Evolutionary conservation across 1,140 invertebrate genomes (phyloP).

Genomic region (Microplitis demolitor): DNA sequence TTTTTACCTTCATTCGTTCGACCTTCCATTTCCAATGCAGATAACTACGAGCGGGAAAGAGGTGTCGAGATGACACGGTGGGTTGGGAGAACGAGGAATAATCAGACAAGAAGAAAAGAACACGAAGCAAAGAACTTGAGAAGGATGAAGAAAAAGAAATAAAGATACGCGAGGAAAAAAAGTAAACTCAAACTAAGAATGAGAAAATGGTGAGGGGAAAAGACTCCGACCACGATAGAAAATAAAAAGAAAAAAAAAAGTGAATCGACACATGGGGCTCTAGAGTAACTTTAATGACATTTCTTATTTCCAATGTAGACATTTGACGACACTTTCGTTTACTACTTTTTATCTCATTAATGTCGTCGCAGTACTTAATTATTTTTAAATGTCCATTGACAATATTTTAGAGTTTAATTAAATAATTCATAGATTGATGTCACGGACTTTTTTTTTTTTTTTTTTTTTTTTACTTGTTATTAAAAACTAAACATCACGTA

Average conservation of each 20-base stretch:
- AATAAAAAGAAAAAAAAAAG: neutral
- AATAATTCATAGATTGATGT: neutral
- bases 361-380: neutral
- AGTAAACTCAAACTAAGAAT: too few relatives aligned
- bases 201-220: neutral
- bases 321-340: neutral
- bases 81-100: slow-evolving; percentile 13
- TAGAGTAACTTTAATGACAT: slow-evolving; percentile 23
- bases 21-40: slow-evolving; percentile 29
- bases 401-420: too few relatives aligned
- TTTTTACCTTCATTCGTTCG: slow-evolving; percentile 17
- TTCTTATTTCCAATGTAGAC: slow-evolving; percentile 16
- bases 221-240: neutral
- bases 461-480: neutral
- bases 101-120: slow-evolving; percentile 15
- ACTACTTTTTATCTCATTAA: neutral
- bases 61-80: slow-evolving; percentile 11
- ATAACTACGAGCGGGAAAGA: slow-evolving; percentile 21
- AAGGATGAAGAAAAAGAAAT: neutral
- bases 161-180: slow-evolving; percentile 1
- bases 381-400: neutral
- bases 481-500: neutral
- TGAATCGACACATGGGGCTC: slow-evolving; percentile 17
- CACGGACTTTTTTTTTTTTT: neutral
- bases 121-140: neutral